phyloP scores from a whole-genome alignment of 2,113 vertebrate genomes.

The Passer domesticus region DNA sequence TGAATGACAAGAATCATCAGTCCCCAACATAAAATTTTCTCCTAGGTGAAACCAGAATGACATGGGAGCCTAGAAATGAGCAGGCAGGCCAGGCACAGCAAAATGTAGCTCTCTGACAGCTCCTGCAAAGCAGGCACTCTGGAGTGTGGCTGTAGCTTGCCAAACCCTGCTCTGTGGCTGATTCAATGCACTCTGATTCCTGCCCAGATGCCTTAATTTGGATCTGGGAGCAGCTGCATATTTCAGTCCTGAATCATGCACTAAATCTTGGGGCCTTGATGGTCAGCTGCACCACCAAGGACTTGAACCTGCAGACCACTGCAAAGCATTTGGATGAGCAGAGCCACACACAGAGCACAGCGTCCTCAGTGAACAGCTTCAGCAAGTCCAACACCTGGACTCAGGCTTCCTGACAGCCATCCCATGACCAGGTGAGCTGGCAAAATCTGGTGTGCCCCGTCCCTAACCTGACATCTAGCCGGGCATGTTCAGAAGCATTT shows the following conservation, averaged over 20 bases:
- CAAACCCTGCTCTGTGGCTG: not conserved
- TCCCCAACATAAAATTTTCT: not conserved
- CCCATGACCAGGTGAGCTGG: not conserved
- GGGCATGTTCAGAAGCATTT: not conserved
- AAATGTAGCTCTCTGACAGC: not conserved
- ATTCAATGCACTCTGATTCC: not conserved
- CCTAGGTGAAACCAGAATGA: not conserved
- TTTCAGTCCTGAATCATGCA: not conserved
- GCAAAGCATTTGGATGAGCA: not conserved
- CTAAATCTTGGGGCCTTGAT: too few relatives aligned
- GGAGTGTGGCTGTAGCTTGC: not conserved
- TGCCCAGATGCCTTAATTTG: not conserved
- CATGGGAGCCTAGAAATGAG: not conserved
- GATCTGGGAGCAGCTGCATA: not conserved
- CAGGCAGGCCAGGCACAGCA: not conserved
- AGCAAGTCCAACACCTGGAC: rapidly evolving
- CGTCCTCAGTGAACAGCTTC: not conserved
- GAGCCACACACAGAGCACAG: not conserved
- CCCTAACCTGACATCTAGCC: not conserved
- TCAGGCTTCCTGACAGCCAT: not conserved
- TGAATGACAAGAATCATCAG: not conserved
- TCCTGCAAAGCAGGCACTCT: not conserved
- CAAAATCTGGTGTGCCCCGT: not conserved
- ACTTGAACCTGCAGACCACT: not conserved
- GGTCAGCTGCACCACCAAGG: not conserved